A percentile compares a stretch with the other conserved stretches of the same genome.
Evolutionary conservation across 2,888 invertebrate genomes (phyloP).

Genomic region (Hofmannophila pseudospretella): DNA sequence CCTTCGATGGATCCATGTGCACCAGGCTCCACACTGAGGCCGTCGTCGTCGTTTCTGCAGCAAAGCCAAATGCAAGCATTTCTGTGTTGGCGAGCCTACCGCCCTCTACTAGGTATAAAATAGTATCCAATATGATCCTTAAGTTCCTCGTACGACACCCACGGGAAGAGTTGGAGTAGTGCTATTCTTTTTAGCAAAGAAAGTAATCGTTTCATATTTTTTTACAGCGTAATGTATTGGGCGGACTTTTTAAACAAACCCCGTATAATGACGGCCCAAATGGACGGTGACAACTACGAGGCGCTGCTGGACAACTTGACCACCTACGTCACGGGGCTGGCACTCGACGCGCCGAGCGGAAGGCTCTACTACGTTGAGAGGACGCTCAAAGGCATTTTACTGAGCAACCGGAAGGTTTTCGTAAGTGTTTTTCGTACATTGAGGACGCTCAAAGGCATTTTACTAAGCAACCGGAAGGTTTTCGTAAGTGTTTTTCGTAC

Average conservation of each 20-base stretch:
- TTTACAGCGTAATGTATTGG: constrained; percentile 94
- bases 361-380: constrained; percentile 93
- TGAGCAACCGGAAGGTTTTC: constrained; percentile 83
- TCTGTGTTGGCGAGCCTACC: no score
- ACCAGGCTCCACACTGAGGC: constrained; percentile 79
- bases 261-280: constrained; percentile 86
- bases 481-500: constrained; percentile 73
- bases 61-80: no score
- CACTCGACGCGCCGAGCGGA: constrained; percentile 86
- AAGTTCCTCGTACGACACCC: no score
- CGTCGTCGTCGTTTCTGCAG: no score
- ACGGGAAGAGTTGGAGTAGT: no score
- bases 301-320: constrained; percentile 81
- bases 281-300: constrained; percentile 87
- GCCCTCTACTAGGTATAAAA: no score
- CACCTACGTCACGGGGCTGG: constrained; percentile 90
- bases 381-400: constrained; percentile 78
- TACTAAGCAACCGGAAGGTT: constrained; percentile 82
- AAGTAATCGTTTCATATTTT: no score
- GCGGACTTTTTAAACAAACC: constrained; percentile 89
- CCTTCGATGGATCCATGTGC: constrained; percentile 81
- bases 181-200: no score
- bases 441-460: constrained; percentile 75
- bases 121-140: no score
- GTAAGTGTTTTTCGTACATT: constrained; percentile 64